Conservation (phyloP, 2,113 vertebrate genomes). For the Mus pahari region DNA sequence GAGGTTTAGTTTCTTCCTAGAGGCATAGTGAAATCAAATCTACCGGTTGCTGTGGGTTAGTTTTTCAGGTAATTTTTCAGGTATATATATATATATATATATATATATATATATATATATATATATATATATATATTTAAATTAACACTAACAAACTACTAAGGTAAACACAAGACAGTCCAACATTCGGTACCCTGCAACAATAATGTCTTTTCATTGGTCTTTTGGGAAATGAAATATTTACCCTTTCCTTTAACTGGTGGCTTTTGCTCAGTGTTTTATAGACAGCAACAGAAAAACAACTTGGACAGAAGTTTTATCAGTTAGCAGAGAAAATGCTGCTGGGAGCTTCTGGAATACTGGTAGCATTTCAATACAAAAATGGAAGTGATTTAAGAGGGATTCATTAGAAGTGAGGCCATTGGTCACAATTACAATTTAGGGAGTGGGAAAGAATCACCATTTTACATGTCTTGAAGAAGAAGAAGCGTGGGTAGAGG, state of each 20-base stretch:
- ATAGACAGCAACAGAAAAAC: not conserved
- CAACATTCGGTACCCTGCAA: not conserved
- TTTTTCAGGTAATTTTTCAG: not conserved
- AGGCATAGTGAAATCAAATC: not conserved
- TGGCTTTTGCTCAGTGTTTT: not conserved
- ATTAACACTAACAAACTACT: not conserved
- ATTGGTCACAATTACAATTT: not conserved
- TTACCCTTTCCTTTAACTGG: not conserved
- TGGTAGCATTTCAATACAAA: not conserved
- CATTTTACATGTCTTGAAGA: not conserved
- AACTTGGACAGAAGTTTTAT: not conserved
- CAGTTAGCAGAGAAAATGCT: not conserved
- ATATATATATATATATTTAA: not conserved
- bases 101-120: not conserved
- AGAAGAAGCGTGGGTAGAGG: not conserved
- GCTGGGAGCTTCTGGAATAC: not conserved
- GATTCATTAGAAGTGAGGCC: not conserved
- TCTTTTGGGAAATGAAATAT: slow-evolving; percentile 18
- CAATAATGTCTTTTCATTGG: slow-evolving; percentile 36
- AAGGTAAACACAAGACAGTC: not conserved
- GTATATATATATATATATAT: not conserved
- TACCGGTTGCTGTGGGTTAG: not conserved
- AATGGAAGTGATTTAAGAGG: not conserved
- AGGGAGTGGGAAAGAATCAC: not conserved
- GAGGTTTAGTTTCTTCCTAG: slow-evolving; percentile 7